Evolutionary conservation across 2,797 vertebrate genomes (phyloP).

Genomic region (Gymnoscopelus microlampas): DNA sequence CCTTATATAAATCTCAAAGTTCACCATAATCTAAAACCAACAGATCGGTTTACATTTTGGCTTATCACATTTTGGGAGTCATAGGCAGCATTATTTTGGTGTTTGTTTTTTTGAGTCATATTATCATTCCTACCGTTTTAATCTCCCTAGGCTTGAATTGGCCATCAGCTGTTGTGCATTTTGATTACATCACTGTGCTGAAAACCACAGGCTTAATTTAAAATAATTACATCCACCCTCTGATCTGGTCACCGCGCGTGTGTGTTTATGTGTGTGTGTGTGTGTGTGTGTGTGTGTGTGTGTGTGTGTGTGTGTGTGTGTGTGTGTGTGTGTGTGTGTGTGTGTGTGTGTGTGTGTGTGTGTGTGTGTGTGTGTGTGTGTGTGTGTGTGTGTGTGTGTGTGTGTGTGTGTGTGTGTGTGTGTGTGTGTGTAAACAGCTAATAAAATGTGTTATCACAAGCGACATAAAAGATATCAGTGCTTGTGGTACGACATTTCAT

Average conservation of each 20-base stretch:
- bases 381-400: conserved; percentile 1
- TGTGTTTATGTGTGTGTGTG: not conserved
- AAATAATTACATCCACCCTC: conserved; percentile 56
- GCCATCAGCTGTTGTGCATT: conserved; percentile 32
- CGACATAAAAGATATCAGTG: too few species aligned
- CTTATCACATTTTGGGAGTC: too few species aligned
- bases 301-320: not conserved
- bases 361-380: conserved; percentile 2
- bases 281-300: too few species aligned
- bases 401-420: not conserved
- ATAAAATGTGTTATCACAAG: too few species aligned
- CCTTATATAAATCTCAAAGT: too few species aligned
- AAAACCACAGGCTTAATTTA: conserved; percentile 47
- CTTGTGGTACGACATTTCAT: too few species aligned
- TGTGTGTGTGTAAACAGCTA: not conserved
- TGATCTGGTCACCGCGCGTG: conserved; percentile 39
- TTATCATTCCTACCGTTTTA: conserved; percentile 27
- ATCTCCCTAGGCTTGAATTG: not conserved
- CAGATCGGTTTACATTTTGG: too few species aligned
- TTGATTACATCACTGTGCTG: conserved; percentile 40
- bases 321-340: not conserved
- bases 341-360: conserved; percentile 3
- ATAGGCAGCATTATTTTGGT: not conserved
- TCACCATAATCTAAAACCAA: too few species aligned
- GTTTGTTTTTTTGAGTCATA: not conserved